A percentile compares a stretch with the other conserved stretches of the same genome.
Evolutionary conservation across 1,140 invertebrate genomes (phyloP).

Genomic region (Hylaeus volcanicus): DNA sequence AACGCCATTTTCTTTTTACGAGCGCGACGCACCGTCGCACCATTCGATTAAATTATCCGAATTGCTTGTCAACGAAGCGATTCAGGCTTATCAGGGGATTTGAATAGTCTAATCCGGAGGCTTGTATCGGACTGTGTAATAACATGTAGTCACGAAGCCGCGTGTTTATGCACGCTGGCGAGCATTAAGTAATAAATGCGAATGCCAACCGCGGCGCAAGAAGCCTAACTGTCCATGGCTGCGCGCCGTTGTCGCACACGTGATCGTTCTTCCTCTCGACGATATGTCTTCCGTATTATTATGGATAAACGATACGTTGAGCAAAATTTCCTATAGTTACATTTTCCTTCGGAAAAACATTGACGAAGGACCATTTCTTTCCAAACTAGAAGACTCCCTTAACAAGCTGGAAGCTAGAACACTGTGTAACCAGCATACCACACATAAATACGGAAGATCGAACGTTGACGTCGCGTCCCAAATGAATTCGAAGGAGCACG

Average conservation of each 20-base stretch:
- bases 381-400: too few relatives aligned
- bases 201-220: conserved; percentile 19
- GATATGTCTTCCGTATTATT: not conserved
- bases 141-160: conserved; percentile 47
- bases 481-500: conserved; percentile 36
- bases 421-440: too few relatives aligned
- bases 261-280: not conserved
- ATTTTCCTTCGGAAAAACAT: too few relatives aligned
- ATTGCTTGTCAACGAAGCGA: conserved; percentile 38
- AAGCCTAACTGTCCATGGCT: conserved; percentile 39
- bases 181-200: conserved; percentile 61
- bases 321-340: too few relatives aligned
- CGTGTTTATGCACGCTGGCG: conserved; percentile 28
- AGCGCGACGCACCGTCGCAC: not conserved
- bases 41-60: conserved; percentile 47
- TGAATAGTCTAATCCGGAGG: conserved; percentile 37
- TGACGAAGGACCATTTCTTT: too few relatives aligned
- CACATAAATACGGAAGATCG: conserved; percentile 7
- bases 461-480: conserved; percentile 8
- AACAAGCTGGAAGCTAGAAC: too few relatives aligned
- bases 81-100: conserved; percentile 25
- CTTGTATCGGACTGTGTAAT: conserved; percentile 29
- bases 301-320: not conserved
- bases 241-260: conserved; percentile 15
- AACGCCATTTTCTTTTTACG: not conserved